A percentile compares a stretch with the other conserved stretches of the same genome.
phyloP scores from a whole-genome alignment of 2,888 invertebrate genomes.

The Actias luna region DNA sequence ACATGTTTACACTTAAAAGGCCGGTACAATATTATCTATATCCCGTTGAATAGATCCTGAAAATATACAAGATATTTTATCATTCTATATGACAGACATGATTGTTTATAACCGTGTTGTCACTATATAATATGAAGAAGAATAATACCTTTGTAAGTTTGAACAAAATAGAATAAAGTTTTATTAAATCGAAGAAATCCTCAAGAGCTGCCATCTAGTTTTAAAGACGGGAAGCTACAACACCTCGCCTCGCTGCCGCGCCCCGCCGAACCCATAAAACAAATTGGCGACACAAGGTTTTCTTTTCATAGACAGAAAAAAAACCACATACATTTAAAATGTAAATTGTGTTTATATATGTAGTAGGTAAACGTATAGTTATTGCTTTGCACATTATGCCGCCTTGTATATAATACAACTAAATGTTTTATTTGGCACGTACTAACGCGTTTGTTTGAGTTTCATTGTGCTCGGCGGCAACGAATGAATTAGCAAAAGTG shows the following conservation, averaged over 20 bases:
- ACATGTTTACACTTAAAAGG: too few relatives aligned
- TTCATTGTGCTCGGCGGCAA: conserved; percentile 13
- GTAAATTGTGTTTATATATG: not conserved
- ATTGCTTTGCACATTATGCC: not conserved
- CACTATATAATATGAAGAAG: too few relatives aligned
- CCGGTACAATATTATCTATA: too few relatives aligned
- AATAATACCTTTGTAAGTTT: too few relatives aligned
- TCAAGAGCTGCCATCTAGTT: conserved; percentile 9
- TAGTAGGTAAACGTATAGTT: conserved; percentile 6
- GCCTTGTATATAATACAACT: not conserved
- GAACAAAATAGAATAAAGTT: too few relatives aligned
- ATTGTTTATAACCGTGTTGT: too few relatives aligned
- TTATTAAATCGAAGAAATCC: not conserved
- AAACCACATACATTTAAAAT: conserved; percentile 7
- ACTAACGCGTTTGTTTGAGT: conserved; percentile 3
- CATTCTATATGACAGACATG: too few relatives aligned
- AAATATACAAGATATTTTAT: too few relatives aligned
- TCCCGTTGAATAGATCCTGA: too few relatives aligned
- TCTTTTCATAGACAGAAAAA: conserved; percentile 3
- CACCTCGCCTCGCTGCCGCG: not conserved
- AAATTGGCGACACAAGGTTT: conserved; percentile 7
- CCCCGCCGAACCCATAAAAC: conserved; percentile 2
- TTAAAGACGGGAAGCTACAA: not conserved
- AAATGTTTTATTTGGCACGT: conserved; percentile 29
- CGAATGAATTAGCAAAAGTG: not conserved